These are phyloP conservation scores for Penaeus vannamei DNA, from an alignment of 1,140 invertebrate species.

Conservation along the genomic window DNA sequence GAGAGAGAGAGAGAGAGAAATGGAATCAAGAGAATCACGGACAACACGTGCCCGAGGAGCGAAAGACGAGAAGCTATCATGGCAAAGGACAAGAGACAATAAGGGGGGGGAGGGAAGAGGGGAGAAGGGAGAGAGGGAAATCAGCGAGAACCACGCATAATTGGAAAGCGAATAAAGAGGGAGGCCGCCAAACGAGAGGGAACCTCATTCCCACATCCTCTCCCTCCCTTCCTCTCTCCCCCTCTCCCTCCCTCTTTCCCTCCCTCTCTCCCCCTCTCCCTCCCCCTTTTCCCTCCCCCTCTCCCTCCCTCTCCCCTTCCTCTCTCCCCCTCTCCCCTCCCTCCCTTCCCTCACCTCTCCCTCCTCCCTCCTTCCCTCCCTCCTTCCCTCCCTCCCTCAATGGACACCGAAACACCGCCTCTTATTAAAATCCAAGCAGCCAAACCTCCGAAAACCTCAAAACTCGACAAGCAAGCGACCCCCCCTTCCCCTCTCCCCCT, in stretches of 20 bases:
- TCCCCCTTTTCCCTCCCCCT: neutral
- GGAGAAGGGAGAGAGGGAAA: neutral
- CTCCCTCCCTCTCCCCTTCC: neutral
- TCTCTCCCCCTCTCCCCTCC: neutral
- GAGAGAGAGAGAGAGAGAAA: neutral
- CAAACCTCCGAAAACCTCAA: too few species aligned
- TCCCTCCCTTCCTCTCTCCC: neutral
- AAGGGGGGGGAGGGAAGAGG: neutral
- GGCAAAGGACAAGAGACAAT: neutral
- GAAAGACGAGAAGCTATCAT: neutral
- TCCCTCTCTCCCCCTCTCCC: neutral
- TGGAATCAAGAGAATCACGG: neutral
- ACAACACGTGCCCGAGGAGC: neutral
- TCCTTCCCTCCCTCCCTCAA: neutral
- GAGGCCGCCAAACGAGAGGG: neutral
- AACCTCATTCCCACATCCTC: neutral
- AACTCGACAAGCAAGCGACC: neutral
- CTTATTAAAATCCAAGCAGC: too few species aligned
- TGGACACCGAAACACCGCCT: too few species aligned
- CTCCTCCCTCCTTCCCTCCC: neutral
- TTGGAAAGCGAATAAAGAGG: slow-evolving; percentile 6
- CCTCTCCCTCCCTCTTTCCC: neutral
- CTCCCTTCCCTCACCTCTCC: neutral
- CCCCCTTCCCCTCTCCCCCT: neutral
- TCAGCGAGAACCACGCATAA: neutral